Conservation (phyloP, 2,797 vertebrate species). For the Triplophysa bombifrons region DNA sequence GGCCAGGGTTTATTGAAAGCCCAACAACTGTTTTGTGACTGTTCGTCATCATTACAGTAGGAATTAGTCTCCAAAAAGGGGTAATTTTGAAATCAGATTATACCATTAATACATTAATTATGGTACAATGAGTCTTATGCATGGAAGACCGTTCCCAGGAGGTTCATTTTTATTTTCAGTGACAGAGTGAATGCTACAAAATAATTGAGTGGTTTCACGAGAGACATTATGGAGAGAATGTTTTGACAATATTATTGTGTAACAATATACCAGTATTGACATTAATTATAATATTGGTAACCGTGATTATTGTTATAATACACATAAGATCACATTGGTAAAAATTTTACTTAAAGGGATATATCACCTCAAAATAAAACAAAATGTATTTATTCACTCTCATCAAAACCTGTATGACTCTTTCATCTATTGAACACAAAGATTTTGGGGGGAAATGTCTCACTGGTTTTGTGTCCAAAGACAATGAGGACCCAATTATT, state of each 20-base stretch:
- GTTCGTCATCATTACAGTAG: conserved; percentile 12
- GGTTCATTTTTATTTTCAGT: background rate
- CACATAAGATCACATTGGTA: too few relatives aligned
- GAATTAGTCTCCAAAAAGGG: conserved; percentile 16
- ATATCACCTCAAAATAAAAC: too few relatives aligned
- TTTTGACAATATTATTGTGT: background rate
- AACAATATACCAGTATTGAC: too few relatives aligned
- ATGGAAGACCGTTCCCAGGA: background rate
- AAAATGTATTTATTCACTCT: background rate
- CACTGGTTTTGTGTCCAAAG: too few relatives aligned
- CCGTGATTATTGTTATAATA: too few relatives aligned
- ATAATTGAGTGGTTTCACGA: background rate
- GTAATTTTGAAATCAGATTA: conserved; percentile 26
- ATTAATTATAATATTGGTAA: too few relatives aligned
- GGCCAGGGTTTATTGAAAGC: conserved; percentile 13
- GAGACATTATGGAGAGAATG: too few relatives aligned
- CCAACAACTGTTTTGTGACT: conserved; percentile 17
- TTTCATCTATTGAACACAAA: too few relatives aligned
- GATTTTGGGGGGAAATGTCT: too few relatives aligned
- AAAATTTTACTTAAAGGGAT: too few relatives aligned
- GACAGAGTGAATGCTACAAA: conserved; percentile 7
- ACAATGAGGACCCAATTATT: too few relatives aligned
- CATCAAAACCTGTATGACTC: too few relatives aligned
- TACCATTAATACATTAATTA: conserved; percentile 36
- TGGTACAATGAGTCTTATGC: conserved; percentile 14